Evolutionary conservation across 1,140 invertebrate genomes (phyloP).

Genomic region (Alviniconcha marisindica): DNA sequence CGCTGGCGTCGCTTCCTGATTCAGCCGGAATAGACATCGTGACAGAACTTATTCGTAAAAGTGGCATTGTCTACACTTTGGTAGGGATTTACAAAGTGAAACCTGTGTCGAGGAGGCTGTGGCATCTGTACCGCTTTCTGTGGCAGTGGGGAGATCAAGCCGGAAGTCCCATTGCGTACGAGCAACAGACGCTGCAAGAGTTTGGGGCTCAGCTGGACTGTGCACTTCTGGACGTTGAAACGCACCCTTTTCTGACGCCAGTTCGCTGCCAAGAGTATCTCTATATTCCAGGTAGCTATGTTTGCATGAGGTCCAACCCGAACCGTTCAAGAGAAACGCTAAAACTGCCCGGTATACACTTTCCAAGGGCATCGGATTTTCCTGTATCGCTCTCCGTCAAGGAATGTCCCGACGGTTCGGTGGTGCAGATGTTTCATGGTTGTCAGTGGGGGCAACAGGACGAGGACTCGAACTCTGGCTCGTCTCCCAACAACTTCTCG

Average conservation of each 20-base stretch:
- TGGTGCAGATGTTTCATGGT: conserved; percentile 24
- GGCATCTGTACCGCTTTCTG: conserved; percentile 27
- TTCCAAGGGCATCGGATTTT: not conserved
- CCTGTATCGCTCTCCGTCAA: not conserved
- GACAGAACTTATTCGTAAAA: not conserved
- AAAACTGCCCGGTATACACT: too few species aligned
- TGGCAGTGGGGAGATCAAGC: conserved; percentile 26
- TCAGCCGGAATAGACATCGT: not conserved
- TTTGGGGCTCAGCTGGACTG: not conserved
- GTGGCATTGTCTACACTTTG: not conserved
- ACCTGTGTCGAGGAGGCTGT: not conserved
- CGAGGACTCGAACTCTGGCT: not conserved
- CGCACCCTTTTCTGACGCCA: not conserved
- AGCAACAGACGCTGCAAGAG: not conserved
- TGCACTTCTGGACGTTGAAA: not conserved
- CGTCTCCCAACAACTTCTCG: not conserved
- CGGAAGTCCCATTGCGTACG: conserved; percentile 28
- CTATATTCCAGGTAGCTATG: not conserved
- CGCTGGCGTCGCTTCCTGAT: not conserved
- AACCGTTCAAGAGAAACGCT: too few species aligned
- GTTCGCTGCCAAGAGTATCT: not conserved
- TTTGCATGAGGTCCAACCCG: too few species aligned
- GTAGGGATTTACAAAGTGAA: conserved; percentile 13
- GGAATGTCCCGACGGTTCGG: conserved; percentile 4
- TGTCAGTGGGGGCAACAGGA: not conserved